Base-by-base conservation (phyloP, 30 jellyfish, hydroid and myxozoan genomes). In the Sanderia malayensis region DNA sequence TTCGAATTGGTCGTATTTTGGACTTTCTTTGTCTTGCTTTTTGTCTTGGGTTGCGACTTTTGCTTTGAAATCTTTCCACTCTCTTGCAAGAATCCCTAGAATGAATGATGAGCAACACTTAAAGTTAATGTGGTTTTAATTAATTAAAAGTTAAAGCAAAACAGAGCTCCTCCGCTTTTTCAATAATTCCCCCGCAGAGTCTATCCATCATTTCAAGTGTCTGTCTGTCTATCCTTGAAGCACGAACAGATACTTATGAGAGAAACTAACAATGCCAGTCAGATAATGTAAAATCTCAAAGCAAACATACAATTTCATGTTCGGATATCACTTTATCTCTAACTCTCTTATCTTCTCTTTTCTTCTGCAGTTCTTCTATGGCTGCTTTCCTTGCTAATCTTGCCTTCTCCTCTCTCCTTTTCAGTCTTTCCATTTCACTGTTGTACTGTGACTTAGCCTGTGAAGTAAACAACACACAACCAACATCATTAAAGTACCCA, bases 351-450 rank as follows among this genome's bases (percentile, higher is more conserved):
- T 58, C 93, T 23, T 78, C 89, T 52, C 96, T 45, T 52, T 82
- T 80, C 58, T 71, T 79, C 34, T 84, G 96, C 61, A 90, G 92
- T 55, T 90, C 98, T 44, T 77, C 96, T 41, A 90, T 90, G 46
- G 94, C 92, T 17, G 88, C 81, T 60, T 83, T 96, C 53, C 98
- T 78, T 28, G 96, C 98, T 57, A 23, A 33, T 58, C 98, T 67
- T 27, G 98, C 96, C 46, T 90, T 90, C 58, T 90, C 95, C 73
- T 90, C 98, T 45, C 92, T 41, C 32, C 92, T 55, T 37, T 63
- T 71, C 66, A 71, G 22, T 47, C 67, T 71, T 13, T 73, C 84
- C 76, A 53, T 70, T 44, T 90, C 95, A 28, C 63, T 58, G 32
- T 58, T 68, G 44, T 80, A 80, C 49, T 84, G 86, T 26, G 58